phyloP scores from a whole-genome alignment of 2,113 vertebrate genomes.

The Cryptomyrus ogoouensis region DNA sequence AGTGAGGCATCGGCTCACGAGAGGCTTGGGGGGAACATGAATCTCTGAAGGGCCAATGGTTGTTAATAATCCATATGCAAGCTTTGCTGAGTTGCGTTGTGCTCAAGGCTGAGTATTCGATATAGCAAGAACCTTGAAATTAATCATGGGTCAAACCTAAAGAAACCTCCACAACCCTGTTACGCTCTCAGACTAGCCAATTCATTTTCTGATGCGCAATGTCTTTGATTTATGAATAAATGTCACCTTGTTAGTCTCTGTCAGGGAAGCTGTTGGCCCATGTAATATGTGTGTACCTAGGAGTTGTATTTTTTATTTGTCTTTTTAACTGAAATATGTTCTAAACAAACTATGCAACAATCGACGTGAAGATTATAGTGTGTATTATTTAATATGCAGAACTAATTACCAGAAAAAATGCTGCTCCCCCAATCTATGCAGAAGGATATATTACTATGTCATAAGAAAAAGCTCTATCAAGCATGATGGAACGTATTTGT shows the following conservation, averaged over 20 bases:
- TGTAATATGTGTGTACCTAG: neutral
- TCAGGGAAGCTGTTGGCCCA: neutral
- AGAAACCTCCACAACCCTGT: conserved; percentile 27
- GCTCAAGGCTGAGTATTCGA: conserved; percentile 25
- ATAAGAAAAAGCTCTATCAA: neutral
- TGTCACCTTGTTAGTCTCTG: neutral
- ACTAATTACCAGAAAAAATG: neutral
- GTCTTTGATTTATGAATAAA: conserved; percentile 17
- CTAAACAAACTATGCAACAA: neutral
- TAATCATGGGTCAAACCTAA: conserved; percentile 26
- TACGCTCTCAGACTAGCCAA: conserved; percentile 16
- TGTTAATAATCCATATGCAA: neutral
- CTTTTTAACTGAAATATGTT: neutral
- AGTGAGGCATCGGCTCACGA: neutral
- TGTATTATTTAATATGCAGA: neutral
- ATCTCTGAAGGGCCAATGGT: neutral
- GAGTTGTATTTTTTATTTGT: neutral
- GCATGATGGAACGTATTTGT: neutral
- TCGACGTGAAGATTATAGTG: neutral
- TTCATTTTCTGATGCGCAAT: conserved; percentile 26
- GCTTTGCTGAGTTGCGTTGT: conserved; percentile 6
- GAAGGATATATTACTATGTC: neutral
- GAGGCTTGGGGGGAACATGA: neutral
- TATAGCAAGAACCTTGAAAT: conserved; percentile 24
- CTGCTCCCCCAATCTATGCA: neutral